phyloP scores from a whole-genome alignment of 2,113 vertebrate genomes.

The Stictonetta naevosa region DNA sequence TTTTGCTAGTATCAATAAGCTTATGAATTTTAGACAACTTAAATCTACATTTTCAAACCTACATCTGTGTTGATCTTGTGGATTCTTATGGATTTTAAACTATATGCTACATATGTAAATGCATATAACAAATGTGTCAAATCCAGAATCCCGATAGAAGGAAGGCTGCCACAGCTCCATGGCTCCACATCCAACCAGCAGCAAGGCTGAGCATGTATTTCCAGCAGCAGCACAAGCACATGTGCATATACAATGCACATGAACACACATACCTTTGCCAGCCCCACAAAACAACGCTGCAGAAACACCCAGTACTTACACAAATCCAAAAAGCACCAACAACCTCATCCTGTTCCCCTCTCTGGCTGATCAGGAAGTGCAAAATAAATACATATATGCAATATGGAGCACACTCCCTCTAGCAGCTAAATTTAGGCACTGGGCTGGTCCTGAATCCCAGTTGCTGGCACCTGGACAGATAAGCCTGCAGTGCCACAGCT shows the following conservation, averaged over 20 bases:
- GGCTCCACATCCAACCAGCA: background rate
- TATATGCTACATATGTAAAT: background rate
- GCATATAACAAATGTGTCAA: background rate
- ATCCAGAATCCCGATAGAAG: background rate
- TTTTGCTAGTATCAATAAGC: background rate
- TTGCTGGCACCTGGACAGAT: background rate
- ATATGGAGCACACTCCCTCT: background rate
- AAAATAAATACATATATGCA: background rate
- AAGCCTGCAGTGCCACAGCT: background rate
- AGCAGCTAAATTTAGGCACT: background rate
- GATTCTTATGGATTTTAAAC: background rate
- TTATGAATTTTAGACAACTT: background rate
- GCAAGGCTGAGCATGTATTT: rapidly evolving
- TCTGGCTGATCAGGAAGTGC: background rate
- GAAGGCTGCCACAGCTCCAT: background rate
- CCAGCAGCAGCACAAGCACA: background rate
- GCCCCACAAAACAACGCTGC: background rate
- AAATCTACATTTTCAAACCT: background rate
- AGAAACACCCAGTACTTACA: background rate
- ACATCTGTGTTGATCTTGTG: background rate
- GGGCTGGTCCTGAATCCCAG: background rate
- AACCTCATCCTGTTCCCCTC: background rate
- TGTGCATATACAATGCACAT: rapidly evolving
- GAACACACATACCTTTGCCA: rapidly evolving
- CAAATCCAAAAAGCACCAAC: background rate